A percentile compares a stretch with the other conserved stretches of the same genome.
These are phyloP conservation scores for Indicator maculatus DNA, from an alignment of 2,113 vertebrate species.

Conservation along the genomic window DNA sequence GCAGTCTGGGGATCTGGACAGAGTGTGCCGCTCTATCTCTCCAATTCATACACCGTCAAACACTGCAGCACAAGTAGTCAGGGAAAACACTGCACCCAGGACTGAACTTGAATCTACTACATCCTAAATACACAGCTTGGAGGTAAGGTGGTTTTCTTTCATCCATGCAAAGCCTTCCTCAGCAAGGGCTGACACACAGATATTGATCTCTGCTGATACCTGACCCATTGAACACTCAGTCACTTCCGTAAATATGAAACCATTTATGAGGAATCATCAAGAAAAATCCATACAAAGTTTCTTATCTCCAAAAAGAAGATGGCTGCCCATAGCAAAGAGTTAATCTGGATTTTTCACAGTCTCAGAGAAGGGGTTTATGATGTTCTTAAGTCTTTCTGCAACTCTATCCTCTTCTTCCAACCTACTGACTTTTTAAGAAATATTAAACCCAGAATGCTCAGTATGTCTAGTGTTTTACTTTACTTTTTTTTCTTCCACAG, in stretches of 20 bases:
- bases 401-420: neutral
- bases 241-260: neutral
- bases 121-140: neutral
- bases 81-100: neutral
- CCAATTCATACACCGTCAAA: neutral
- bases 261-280: neutral
- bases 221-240: neutral
- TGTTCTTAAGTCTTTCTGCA: neutral
- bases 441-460: neutral
- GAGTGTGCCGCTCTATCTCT: neutral
- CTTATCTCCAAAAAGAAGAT: neutral
- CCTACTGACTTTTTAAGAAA: neutral
- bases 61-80: neutral
- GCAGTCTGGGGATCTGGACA: neutral
- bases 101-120: neutral
- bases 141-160: neutral
- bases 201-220: no score
- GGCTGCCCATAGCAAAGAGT: neutral
- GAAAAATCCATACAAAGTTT: neutral
- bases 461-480: neutral
- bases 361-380: neutral
- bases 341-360: neutral
- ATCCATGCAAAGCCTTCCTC: neutral
- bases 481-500: neutral
- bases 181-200: neutral